A percentile compares a stretch with the other conserved stretches of the same genome.
phyloP scores from a whole-genome alignment of 2,113 vertebrate genomes.

The Trogon melanurus region DNA sequence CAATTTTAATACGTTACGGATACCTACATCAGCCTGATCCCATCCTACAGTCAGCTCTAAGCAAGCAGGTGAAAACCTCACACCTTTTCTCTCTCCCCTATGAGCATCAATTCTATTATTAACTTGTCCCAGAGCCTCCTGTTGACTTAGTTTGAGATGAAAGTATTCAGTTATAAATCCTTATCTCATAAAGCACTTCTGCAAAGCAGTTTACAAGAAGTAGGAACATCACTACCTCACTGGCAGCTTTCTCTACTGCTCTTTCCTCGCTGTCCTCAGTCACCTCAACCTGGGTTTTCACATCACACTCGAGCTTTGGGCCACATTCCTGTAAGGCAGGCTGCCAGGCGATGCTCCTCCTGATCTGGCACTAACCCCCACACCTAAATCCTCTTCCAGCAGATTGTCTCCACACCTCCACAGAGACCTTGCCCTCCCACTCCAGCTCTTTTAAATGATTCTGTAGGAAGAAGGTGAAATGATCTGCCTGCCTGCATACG shows the following conservation, averaged over 20 bases:
- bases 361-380: background rate
- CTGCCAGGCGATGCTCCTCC: background rate
- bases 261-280: rapidly evolving
- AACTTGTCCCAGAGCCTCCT: rapidly evolving
- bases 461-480: background rate
- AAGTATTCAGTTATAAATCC: background rate
- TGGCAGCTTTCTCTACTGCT: rapidly evolving
- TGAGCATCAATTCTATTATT: background rate
- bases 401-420: background rate
- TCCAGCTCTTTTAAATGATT: background rate
- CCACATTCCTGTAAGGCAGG: rapidly evolving
- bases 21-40: background rate
- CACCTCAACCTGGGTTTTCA: background rate
- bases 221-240: background rate
- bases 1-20: rapidly evolving
- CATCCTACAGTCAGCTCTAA: background rate
- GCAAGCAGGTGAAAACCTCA: background rate
- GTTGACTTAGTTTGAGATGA: background rate
- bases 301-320: background rate
- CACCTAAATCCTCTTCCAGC: background rate
- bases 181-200: background rate
- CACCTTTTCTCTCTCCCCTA: background rate
- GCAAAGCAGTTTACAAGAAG: background rate
- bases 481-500: background rate
- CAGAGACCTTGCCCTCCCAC: background rate